Evolutionary conservation across 2,113 vertebrate species (phyloP).

Genomic region (Platysternon megacephalum): DNA sequence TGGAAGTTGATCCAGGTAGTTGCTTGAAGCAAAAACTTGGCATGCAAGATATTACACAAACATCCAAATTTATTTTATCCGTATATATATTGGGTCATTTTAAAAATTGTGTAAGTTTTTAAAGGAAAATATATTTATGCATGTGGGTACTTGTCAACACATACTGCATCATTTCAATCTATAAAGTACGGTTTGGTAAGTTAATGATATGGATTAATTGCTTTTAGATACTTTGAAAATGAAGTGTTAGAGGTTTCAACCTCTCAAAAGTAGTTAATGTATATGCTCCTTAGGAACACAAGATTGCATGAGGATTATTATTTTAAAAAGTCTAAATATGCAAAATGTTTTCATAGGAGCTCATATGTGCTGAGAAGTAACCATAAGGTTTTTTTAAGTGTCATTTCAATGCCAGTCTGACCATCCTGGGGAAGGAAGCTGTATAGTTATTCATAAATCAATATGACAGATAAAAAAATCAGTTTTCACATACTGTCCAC

Average conservation of each 20-base stretch:
- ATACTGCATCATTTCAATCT: background rate
- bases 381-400: background rate
- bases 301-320: background rate
- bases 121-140: background rate
- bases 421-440: background rate
- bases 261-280: background rate
- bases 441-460: background rate
- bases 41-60: background rate
- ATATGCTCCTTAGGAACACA: background rate
- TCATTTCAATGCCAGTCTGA: background rate
- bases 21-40: conserved; percentile 9
- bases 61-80: background rate
- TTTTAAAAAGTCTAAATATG: background rate
- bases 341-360: background rate
- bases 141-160: background rate
- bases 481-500: too few relatives aligned
- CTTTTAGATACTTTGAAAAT: background rate
- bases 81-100: background rate
- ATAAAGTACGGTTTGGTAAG: background rate
- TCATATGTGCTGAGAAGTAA: background rate
- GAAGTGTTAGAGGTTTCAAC: background rate
- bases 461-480: background rate
- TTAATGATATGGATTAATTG: background rate
- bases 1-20: background rate
- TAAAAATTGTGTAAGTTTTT: background rate